phyloP scores from a whole-genome alignment of 2,888 invertebrate genomes.

The Eulithis prunata region DNA sequence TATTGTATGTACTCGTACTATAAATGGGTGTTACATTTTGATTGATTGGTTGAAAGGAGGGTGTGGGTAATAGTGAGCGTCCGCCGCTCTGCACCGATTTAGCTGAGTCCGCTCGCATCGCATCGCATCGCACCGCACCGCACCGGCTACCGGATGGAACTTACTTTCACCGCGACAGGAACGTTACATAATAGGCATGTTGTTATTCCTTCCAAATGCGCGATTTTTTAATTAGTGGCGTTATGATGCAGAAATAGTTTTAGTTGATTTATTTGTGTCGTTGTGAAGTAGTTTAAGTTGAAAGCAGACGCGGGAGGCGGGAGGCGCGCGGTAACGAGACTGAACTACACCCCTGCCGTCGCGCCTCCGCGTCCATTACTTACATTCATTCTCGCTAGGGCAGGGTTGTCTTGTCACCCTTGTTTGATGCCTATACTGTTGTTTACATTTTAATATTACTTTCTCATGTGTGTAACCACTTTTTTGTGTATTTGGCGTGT shows the following conservation, averaged over 20 bases:
- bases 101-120: slow-evolving; percentile 26
- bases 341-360: slow-evolving; percentile 78
- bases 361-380: slow-evolving; percentile 67
- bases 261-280: slow-evolving; percentile 80
- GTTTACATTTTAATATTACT: slow-evolving; percentile 69
- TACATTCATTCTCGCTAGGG: slow-evolving; percentile 72
- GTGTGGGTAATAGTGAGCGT: slow-evolving; percentile 22
- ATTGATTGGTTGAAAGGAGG: slow-evolving; percentile 24
- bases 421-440: slow-evolving; percentile 78
- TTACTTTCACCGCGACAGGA: slow-evolving; percentile 66
- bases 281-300: slow-evolving; percentile 81
- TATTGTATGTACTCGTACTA: slow-evolving; percentile 23
- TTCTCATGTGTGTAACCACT: slow-evolving; percentile 77
- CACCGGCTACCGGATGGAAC: slow-evolving; percentile 26
- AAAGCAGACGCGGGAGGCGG: slow-evolving; percentile 66
- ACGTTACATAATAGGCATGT: slow-evolving; percentile 73
- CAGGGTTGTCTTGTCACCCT: slow-evolving; percentile 67
- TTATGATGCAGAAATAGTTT: slow-evolving; percentile 80
- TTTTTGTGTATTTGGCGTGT: slow-evolving; percentile 74
- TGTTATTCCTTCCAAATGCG: slow-evolving; percentile 76
- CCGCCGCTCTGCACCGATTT: slow-evolving; percentile 27
- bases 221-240: slow-evolving; percentile 72
- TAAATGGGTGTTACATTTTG: slow-evolving; percentile 35
- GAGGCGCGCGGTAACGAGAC: slow-evolving; percentile 76
- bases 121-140: slow-evolving; percentile 13